Base-by-base conservation (phyloP, 2,113 vertebrate genomes). In the Callithrix jacchus region DNA sequence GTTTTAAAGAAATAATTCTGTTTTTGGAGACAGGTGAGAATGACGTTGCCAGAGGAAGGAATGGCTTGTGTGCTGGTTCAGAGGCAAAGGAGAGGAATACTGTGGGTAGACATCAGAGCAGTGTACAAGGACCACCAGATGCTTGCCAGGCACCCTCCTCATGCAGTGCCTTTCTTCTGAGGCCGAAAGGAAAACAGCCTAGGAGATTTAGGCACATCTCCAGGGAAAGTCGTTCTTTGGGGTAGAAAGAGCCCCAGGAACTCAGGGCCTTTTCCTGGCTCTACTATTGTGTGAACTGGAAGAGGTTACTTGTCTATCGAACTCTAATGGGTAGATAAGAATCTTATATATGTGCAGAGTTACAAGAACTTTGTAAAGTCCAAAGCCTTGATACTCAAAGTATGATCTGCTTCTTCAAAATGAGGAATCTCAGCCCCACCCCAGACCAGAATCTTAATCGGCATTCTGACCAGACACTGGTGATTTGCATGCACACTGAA, bases 1-100 rank as follows among this genome's bases (percentile, higher is more conserved):
- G 23, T 86, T 92, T 92, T 64, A 58, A 88, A 92, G 84, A 86
- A 74, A n/a, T n/a, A 84, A 49, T 58, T 14, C 11, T 56, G 13
- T 40, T 87, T 87, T 3, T 23, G 1, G 52, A 91, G 56, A 77
- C 37, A 52, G 25, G n/a, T 61, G 79, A 7, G 30, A 40, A 71
- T 68, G 58, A 54, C 1, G 0, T 85, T 42, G 27, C 79, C 54
- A 30, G 30, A 4, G 64, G 54, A 71, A 47, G 70, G 21, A 79
- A 54, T 42, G 27, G n/a, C 21, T 18, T 8, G 3, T 27, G 45
- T 14, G n/a, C 54, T 21, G 9, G 45, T 58, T 81, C 20, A 27
- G 25, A 85, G 20, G 30, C 40, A 37, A 6, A 88, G 27, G 21
- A 23, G 25, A 5, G 2, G 37, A 68, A 13, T 1, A 5, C 21